Evolutionary conservation across 1,140 invertebrate genomes (phyloP).

Genomic region (Nasonia vitripennis): DNA sequence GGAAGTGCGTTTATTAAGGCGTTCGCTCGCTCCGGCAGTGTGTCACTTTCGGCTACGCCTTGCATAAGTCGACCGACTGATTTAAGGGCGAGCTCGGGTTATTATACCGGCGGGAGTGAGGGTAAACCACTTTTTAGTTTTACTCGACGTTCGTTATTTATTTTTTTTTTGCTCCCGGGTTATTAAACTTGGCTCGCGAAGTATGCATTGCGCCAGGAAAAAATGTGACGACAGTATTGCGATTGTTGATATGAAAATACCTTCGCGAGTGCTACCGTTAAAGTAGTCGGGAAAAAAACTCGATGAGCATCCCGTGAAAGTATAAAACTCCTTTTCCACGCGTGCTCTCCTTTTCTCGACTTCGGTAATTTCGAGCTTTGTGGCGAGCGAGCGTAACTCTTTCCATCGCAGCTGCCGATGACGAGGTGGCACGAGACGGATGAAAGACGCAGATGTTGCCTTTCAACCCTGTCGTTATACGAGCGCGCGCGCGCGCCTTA

Average conservation of each 20-base stretch:
- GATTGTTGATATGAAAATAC: too few relatives aligned
- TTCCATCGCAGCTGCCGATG: constrained; percentile 31
- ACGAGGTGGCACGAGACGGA: constrained; percentile 20
- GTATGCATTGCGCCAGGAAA: too few relatives aligned
- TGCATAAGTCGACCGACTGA: constrained; percentile 33
- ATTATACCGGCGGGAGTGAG: constrained; percentile 4
- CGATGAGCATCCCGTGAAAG: neutral
- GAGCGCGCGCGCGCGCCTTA: neutral
- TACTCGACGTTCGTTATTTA: neutral
- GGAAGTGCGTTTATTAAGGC: constrained; percentile 62
- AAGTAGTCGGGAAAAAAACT: neutral
- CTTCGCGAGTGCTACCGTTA: too few relatives aligned
- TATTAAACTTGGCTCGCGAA: neutral
- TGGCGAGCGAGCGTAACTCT: neutral
- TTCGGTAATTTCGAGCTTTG: neutral
- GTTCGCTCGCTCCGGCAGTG: constrained; percentile 52
- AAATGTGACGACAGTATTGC: too few relatives aligned
- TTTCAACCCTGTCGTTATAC: constrained; percentile 38
- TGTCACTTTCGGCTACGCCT: constrained; percentile 64
- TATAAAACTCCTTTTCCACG: neutral
- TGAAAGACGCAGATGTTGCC: constrained; percentile 46
- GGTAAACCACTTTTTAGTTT: neutral
- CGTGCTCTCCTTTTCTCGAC: neutral
- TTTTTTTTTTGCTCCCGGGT: neutral
- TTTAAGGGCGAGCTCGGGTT: constrained; percentile 39